A percentile compares a stretch with the other conserved stretches of the same genome.
These are phyloP conservation scores for Microtus montanus DNA, from an alignment of 2,113 vertebrate species.

Conservation along the genomic window DNA sequence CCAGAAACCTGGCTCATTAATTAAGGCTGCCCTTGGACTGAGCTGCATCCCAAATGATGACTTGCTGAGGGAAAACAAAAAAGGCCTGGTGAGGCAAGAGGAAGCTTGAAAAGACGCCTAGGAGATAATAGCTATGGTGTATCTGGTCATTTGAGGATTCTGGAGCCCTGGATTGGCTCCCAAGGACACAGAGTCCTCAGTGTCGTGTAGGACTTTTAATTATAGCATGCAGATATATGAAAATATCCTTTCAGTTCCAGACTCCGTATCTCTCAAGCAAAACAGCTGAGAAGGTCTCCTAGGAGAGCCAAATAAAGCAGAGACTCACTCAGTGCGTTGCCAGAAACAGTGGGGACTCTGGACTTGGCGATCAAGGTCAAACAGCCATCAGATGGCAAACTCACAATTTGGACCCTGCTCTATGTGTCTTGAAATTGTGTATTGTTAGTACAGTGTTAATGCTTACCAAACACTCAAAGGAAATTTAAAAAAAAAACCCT, in stretches of 20 bases:
- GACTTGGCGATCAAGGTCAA: neutral
- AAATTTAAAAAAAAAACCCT: neutral
- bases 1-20: conserved; percentile 77
- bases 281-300: neutral
- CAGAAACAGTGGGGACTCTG: neutral
- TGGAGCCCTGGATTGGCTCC: neutral
- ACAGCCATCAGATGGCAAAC: neutral
- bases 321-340: neutral
- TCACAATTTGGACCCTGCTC: conserved; percentile 9
- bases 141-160: conserved; percentile 6
- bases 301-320: neutral
- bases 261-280: neutral
- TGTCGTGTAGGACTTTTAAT: neutral
- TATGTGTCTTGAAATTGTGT: neutral
- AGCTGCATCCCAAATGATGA: conserved; percentile 60
- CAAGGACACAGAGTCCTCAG: neutral
- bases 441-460: neutral
- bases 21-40: conserved; percentile 75
- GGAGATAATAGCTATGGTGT: neutral
- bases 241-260: neutral
- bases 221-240: neutral
- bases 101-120: neutral
- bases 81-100: neutral
- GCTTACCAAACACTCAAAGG: neutral
- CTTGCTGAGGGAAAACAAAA: conserved; percentile 49